Conservation (phyloP, 1,140 invertebrate species). For the Drosophila nikananu region DNA sequence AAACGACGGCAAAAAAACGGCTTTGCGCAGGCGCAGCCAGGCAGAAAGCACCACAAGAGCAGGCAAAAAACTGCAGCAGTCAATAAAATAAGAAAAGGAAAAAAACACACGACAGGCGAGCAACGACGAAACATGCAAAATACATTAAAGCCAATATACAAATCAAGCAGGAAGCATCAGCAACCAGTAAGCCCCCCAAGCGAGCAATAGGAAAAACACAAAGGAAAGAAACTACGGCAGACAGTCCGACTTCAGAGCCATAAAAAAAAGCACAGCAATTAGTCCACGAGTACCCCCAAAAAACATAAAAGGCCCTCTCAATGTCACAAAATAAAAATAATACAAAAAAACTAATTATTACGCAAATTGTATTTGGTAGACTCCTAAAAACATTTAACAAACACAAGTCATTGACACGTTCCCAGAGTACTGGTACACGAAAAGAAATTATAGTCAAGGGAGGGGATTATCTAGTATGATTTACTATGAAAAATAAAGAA, state of each 20-base stretch:
- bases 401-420: conserved; percentile 52
- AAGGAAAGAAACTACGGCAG: conserved; percentile 10
- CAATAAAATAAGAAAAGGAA: conserved; percentile 27
- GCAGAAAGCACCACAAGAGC: conserved; percentile 23
- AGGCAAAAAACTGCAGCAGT: conserved; percentile 24
- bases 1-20: not conserved
- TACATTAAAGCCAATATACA: conserved; percentile 63
- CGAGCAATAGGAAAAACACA: conserved; percentile 23
- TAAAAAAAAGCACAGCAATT: conserved; percentile 40
- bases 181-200: conserved; percentile 13
- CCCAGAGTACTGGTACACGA: conserved; percentile 3
- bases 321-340: conserved; percentile 40
- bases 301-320: conserved; percentile 50
- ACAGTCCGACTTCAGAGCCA: conserved; percentile 14
- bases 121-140: conserved; percentile 45
- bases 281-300: conserved; percentile 42
- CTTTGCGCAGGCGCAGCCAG: conserved; percentile 48
- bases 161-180: conserved; percentile 54
- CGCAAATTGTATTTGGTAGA: conserved; percentile 54
- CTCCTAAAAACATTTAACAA: conserved; percentile 32
- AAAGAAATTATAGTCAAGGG: not conserved
- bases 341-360: conserved; percentile 48
- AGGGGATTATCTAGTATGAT: not conserved
- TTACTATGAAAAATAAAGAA: no score
- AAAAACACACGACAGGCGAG: conserved; percentile 28